These are phyloP conservation scores for Drosophila infuscata DNA, from an alignment of 2,888 invertebrate genomes.

Conservation along the genomic window DNA sequence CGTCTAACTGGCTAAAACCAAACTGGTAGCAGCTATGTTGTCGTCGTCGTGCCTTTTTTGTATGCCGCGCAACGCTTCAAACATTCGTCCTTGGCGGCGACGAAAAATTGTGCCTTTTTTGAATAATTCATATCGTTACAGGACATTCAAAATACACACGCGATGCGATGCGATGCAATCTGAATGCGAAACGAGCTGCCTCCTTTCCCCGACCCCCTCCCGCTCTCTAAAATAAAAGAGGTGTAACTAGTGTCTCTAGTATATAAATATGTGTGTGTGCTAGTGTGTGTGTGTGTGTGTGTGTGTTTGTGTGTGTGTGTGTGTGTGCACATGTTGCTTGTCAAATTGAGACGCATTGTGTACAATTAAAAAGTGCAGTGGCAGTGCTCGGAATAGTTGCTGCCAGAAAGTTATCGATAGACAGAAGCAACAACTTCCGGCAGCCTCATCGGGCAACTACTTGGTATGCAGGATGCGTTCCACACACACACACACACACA, in stretches of 20 bases:
- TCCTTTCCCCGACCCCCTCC: conserved; percentile 2
- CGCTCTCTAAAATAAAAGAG: conserved; percentile 21
- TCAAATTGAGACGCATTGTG: conserved; percentile 73
- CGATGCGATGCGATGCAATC: conserved; percentile 82
- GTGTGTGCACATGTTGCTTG: conserved; percentile 71
- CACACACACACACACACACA: conserved; percentile 38
- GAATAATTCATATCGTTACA: conserved; percentile 85
- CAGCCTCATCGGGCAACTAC: conserved; percentile 52
- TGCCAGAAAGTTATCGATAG: conserved; percentile 62
- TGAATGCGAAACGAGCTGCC: conserved; percentile 81
- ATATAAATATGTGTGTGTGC: conserved; percentile 4
- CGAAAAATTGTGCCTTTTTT: conserved; percentile 81
- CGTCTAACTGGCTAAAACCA: conserved; percentile 73
- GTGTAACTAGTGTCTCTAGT: conserved; percentile 38
- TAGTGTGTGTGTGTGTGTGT: no score
- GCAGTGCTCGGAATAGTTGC: conserved; percentile 63
- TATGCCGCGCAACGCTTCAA: conserved; percentile 81
- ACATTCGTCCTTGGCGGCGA: conserved; percentile 83
- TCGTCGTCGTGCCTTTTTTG: conserved; percentile 73
- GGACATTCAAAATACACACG: conserved; percentile 85
- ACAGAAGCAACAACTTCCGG: conserved; percentile 57
- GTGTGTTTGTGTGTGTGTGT: conserved; percentile 23
- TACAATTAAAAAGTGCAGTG: conserved; percentile 68
- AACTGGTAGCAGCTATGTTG: conserved; percentile 58
- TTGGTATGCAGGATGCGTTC: conserved; percentile 75